Evolutionary conservation across 2,888 invertebrate genomes (phyloP).

Genomic region (Cerastoderma edule): DNA sequence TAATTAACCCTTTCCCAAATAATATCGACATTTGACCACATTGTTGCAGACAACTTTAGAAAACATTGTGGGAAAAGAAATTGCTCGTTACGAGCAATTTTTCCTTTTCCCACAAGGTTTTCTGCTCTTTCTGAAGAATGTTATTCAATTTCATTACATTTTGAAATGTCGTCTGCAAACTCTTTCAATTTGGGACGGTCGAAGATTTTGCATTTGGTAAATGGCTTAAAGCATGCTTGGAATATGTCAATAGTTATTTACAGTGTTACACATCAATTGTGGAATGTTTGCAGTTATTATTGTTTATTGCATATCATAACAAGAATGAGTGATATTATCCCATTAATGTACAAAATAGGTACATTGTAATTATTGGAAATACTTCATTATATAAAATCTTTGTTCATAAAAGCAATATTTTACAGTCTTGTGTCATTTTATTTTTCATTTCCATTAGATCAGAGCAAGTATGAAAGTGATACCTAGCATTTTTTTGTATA

Average conservation of each 20-base stretch:
- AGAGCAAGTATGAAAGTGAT: neutral
- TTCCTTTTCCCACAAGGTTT: too few relatives aligned
- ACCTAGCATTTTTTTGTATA: neutral
- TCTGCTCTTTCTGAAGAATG: too few relatives aligned
- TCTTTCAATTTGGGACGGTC: neutral
- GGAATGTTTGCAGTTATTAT: neutral
- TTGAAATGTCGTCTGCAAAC: neutral
- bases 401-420: neutral
- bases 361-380: neutral
- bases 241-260: neutral
- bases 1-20: neutral
- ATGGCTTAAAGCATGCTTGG: neutral
- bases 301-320: neutral
- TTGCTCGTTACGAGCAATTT: too few relatives aligned
- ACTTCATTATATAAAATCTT: neutral
- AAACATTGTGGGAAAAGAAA: too few relatives aligned
- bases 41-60: neutral
- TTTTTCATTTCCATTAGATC: neutral
- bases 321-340: neutral
- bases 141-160: too few relatives aligned
- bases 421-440: neutral
- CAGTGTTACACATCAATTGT: neutral
- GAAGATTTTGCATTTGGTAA: neutral
- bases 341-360: constrained; percentile 1
- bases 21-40: neutral